Evolutionary conservation across 2,888 invertebrate species (phyloP).

Genomic region (Tholera decimalis): DNA sequence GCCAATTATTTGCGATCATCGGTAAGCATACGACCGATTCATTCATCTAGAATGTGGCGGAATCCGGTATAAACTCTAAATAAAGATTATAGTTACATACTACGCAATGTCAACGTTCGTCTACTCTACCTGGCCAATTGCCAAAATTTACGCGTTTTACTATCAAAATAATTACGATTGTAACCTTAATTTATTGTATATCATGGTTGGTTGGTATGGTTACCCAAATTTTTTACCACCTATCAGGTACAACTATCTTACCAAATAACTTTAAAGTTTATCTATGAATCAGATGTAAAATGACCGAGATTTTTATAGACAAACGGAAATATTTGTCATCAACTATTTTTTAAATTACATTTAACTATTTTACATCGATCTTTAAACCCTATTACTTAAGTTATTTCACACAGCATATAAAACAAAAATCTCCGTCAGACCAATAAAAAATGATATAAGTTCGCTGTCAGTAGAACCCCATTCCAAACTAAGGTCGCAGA

Average conservation of each 20-base stretch:
- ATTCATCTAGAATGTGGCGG: conserved; percentile 39
- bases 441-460: background rate
- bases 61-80: conserved; percentile 10
- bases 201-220: conserved; percentile 1
- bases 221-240: background rate
- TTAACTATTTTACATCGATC: too few relatives aligned
- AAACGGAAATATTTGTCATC: background rate
- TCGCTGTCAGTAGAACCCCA: conserved; percentile 44
- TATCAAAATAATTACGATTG: conserved; percentile 7
- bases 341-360: too few relatives aligned
- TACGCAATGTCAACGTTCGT: conserved; percentile 19
- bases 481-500: conserved; percentile 54
- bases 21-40: conserved; percentile 19
- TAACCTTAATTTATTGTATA: conserved; percentile 3
- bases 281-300: conserved; percentile 27
- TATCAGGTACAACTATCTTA: conserved; percentile 10
- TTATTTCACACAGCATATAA: background rate
- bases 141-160: conserved; percentile 30
- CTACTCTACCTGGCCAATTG: conserved; percentile 20
- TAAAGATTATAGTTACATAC: background rate
- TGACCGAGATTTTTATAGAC: conserved; percentile 10
- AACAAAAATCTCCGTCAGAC: background rate
- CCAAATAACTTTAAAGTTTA: conserved; percentile 34
- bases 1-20: conserved; percentile 6
- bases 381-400: too few relatives aligned